Base-by-base conservation (phyloP, 1,140 invertebrate genomes). In the Cotesia chilonis region DNA sequence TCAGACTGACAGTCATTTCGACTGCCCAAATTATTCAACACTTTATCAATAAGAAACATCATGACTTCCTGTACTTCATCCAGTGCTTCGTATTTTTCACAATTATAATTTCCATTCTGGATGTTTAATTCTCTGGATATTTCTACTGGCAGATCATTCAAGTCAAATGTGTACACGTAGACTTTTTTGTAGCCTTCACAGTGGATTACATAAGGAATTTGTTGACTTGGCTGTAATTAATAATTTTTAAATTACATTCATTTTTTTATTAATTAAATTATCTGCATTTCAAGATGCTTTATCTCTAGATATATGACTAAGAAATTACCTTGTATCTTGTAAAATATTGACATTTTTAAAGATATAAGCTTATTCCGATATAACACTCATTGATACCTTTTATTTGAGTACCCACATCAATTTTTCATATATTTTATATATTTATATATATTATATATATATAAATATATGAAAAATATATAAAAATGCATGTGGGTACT, bases 131-230 rank as follows among this genome's bases (percentile, higher is more conserved):
- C 20, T 7, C 20, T 7, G 4, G 20, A 4, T 10, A 59, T 59
- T 20, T 59, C 20, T 20, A 1, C 7, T 0, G 57, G 57, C 17
- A 59, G 20, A 6, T 59, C 57, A 4, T 59, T 7, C 6, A 35
- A 28, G 9, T 28, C 7, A 20, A 59, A 20, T 20, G 57, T 59
- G 3, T 36, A 9, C 9, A 59, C 3, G 20, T 20, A 59, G 7
- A 59, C 9, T 20, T 59, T 59, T 59, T 59, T 59, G 57, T 20
- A 20, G 4, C 17, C 17, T 20, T 59, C 57, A 59, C 17, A 59
- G 4, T 59, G 5, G 9, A 20, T 20, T 4, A 28, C 20, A 59
- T 28, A 20, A 9, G 57, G 57, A 6, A 59, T 10, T 20, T 59
- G 14, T 5, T 59, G 57, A 20, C 57, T 20, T 59, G 17, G 7